Evolutionary conservation across 2,113 vertebrate genomes (phyloP).

Genomic region (Brachypteracias leptosomus): DNA sequence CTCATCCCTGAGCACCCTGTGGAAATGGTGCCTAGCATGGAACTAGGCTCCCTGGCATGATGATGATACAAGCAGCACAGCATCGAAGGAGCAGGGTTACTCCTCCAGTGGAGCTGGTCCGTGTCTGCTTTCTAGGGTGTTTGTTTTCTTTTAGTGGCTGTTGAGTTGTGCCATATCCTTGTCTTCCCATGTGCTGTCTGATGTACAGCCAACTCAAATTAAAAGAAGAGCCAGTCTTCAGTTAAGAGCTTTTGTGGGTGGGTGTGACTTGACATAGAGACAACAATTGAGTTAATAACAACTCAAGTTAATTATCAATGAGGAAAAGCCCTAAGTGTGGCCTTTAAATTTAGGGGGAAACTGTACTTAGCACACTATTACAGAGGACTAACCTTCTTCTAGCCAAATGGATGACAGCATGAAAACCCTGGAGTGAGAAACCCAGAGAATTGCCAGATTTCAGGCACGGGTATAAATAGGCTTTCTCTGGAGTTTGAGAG

Average conservation of each 20-base stretch:
- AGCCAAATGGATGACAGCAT: background rate
- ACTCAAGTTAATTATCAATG: conserved; percentile 43
- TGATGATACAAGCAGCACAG: background rate
- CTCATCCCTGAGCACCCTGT: background rate
- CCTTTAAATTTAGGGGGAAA: conserved; percentile 19
- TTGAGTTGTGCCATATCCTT: conserved; percentile 35
- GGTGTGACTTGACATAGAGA: conserved; percentile 48
- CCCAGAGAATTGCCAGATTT: background rate
- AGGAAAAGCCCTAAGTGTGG: background rate
- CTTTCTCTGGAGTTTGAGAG: background rate
- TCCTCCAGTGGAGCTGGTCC: conserved; percentile 51
- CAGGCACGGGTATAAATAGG: background rate
- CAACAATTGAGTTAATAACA: conserved; percentile 53
- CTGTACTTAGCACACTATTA: background rate
- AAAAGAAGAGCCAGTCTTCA: conserved; percentile 53
- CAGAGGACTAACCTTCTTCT: background rate
- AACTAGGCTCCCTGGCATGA: background rate
- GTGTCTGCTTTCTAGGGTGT: conserved; percentile 47
- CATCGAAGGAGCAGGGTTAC: background rate
- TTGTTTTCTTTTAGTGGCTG: conserved; percentile 49
- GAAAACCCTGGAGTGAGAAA: background rate
- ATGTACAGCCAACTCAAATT: conserved; percentile 63
- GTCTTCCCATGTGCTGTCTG: conserved; percentile 14
- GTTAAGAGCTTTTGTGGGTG: conserved; percentile 52
- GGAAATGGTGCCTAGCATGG: background rate